Evolutionary conservation across 2,113 vertebrate genomes (phyloP), one percentile per base, ranked within the genome.

Genomic region (Hucho hucho): DNA sequence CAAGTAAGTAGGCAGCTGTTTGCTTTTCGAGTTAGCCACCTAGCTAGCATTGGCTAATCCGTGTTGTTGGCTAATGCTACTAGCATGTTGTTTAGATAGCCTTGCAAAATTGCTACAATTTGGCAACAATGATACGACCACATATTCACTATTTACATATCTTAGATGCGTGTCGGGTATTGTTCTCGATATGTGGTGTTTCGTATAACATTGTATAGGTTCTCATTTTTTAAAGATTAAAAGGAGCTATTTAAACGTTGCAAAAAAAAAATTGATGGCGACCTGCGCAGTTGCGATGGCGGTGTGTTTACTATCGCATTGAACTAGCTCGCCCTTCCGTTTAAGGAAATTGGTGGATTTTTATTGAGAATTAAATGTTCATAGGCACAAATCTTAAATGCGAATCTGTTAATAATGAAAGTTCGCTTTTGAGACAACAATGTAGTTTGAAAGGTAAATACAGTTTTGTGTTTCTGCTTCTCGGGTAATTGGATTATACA

Each of bases 291-390:
- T 87, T 74, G 79, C 79, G 85, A 80, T 84, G 80, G 88, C 86
- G 90, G 87, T 67, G 37, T 43, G 77, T 93, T 93, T 93, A 93
- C 90, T 90, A 87, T 64, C 82, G 83, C 79, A 64, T 77, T 65
- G 78, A 63, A 20, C 70, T 81, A 74, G 32, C 72, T 32, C 37
- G 64, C 26, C 68, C 64, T 53, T 73, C 75, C 72, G 53, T 78
- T 66, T 80, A 46, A 77, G 83, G 81, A 69, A 61, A 83, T 70
- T 79, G 82, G 69, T 77, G 70, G 73, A 75, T 85, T 85, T 58
- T 75, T 69, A 59, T 69, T 63, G 56, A 71, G 16, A 67, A 7
- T 61, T 22, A 61, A 61, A 61, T 61, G 58, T 61, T 61, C 58
- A 20, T 56, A 20, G 18, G 20, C 5, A 61, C 13, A 79, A 69